A percentile compares a stretch with the other conserved stretches of the same genome.
phyloP scores from a whole-genome alignment of 1,140 invertebrate genomes.

The Conopomorpha cramerella region DNA sequence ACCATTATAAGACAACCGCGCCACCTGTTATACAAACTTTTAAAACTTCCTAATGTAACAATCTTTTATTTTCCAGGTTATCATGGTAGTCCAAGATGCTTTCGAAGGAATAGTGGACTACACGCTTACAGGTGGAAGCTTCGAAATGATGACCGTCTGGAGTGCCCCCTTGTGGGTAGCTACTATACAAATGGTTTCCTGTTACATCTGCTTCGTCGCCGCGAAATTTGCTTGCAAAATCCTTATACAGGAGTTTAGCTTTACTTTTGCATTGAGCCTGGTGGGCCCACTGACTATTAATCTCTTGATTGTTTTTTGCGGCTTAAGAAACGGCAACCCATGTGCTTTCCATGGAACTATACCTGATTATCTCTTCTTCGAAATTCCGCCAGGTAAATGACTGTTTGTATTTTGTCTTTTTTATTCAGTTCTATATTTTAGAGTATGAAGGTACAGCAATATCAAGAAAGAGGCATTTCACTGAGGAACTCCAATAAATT shows the following conservation, averaged over 20 bases:
- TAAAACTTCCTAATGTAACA: too few species aligned
- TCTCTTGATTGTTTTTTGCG: conserved; percentile 85
- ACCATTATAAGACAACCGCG: too few species aligned
- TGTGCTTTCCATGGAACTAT: conserved; percentile 83
- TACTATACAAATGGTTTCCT: conserved; percentile 76
- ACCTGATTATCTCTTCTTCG: conserved; percentile 88
- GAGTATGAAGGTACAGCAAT: too few species aligned
- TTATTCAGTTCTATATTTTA: too few species aligned
- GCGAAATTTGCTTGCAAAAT: conserved; percentile 96
- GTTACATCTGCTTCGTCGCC: conserved; percentile 85
- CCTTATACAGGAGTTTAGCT: conserved; percentile 93
- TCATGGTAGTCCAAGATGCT: conserved; percentile 51
- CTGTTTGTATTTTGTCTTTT: too few species aligned
- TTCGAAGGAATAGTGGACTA: conserved; percentile 70
- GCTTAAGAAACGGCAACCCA: conserved; percentile 78
- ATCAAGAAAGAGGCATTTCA: too few species aligned
- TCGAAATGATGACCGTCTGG: conserved; percentile 65
- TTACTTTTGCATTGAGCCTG: conserved; percentile 90
- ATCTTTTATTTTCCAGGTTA: conserved; percentile 48
- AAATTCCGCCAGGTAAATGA: conserved; percentile 73
- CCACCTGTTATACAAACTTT: too few species aligned
- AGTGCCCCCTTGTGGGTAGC: conserved; percentile 76
- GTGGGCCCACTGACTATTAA: conserved; percentile 89
- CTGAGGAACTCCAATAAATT: too few species aligned
- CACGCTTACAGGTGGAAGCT: conserved; percentile 66